Base-by-base conservation (phyloP, 2,888 invertebrate species). In the Synanthedon andrenaeformis region DNA sequence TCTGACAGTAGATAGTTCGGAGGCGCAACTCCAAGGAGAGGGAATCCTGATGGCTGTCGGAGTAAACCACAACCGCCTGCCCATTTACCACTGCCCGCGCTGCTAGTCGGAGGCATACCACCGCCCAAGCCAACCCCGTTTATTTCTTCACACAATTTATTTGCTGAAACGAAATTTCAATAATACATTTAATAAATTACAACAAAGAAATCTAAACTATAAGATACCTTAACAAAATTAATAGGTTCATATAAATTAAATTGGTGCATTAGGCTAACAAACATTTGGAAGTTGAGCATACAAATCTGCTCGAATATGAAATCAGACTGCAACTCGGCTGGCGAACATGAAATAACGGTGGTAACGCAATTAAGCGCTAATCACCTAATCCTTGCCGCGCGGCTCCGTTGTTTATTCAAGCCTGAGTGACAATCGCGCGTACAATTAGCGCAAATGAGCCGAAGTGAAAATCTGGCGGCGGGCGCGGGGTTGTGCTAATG, bases 51-150 rank as follows among this genome's bases (percentile, higher is more conserved):
- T 59, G 84, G 90, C 78, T 90, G 83, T 72, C 91, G 85, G 72
- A 92, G 79, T 80, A 92, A 72, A 64, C 92, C 82, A 83, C 92
- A 83, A 80, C 92, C 83, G 60, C 91, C 88, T 58, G 90, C 79
- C 91, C 91, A 87, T 74, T 89, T 87, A 60, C 86, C 86, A 51
- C 83, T 81, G 53, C 78, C 78, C 53, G 70, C 76, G 58, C 81
- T 72, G 58, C 80, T 80, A 63, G 76, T 72, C 52, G 81, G 72
- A 56, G 78, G 71, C 73, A 71, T 65, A 42, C 79, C 74, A 51
- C 69, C 62, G 60, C 89, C 78, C 55, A 88, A 79, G 49, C 77
- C 79, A 49, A 80, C 76, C 23, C 83, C 83, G 55, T 82, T 82
- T 62, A 86, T 60, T 60, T 87, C 87, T 49, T 86, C 87, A 55